A percentile compares a stretch with the other conserved stretches of the same genome.
Conservation (phyloP, 2,888 invertebrate genomes). For the Trilocha varians region DNA sequence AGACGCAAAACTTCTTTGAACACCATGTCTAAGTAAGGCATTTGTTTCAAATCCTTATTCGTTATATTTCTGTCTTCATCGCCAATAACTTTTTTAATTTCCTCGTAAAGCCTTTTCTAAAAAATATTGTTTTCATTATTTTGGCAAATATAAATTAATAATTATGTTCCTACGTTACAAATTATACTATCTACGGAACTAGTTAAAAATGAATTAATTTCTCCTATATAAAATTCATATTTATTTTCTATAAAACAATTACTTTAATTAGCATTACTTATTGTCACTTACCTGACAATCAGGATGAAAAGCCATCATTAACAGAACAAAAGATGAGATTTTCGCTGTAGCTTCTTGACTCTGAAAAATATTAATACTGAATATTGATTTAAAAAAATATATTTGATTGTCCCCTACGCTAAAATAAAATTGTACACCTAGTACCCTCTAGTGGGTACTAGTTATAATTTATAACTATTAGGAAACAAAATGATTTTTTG, state of each 20-base stretch:
- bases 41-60: slow-evolving; percentile 40
- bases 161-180: too few relatives aligned
- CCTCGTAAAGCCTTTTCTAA: slow-evolving; percentile 40
- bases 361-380: slow-evolving; percentile 26
- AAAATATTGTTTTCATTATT: background rate
- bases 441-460: too few relatives aligned
- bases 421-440: too few relatives aligned
- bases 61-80: slow-evolving; percentile 32
- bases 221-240: too few relatives aligned
- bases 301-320: slow-evolving; percentile 59
- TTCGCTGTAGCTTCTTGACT: slow-evolving; percentile 60
- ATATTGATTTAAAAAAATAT: background rate
- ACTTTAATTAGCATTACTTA: too few relatives aligned
- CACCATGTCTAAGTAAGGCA: slow-evolving; percentile 56
- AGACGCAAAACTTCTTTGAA: slow-evolving; percentile 50
- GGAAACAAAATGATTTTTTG: background rate
- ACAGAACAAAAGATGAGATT: slow-evolving; percentile 38
- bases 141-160: background rate
- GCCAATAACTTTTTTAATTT: slow-evolving; percentile 39
- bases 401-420: too few relatives aligned
- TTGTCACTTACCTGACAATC: slow-evolving; percentile 37
- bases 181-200: too few relatives aligned
- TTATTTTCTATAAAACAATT: too few relatives aligned
- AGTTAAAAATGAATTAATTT: too few relatives aligned
- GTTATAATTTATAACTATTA: too few relatives aligned